These are phyloP conservation scores for Morbakka virulenta DNA, from an alignment of 30 jellyfish, hydroid and myxozoan species.

Conservation along the genomic window DNA sequence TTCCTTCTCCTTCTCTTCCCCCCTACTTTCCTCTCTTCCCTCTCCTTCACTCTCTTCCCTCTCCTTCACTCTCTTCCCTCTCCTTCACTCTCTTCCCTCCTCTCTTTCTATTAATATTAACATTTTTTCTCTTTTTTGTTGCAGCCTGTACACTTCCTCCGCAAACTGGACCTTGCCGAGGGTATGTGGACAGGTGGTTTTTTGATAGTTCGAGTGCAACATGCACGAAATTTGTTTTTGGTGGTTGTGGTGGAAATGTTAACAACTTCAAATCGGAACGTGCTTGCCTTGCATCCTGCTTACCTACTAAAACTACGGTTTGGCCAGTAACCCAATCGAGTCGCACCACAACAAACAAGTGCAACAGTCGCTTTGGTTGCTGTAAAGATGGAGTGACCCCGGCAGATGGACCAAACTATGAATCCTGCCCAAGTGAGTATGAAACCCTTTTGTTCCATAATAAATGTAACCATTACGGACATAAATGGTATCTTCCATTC, in stretches of 20 bases:
- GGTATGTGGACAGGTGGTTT: slow-evolving; percentile 23
- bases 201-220: slow-evolving; percentile 20
- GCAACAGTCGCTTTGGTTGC: slow-evolving; percentile 81
- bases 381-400: slow-evolving; percentile 89
- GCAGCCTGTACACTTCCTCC: slow-evolving; percentile 54
- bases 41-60: no score
- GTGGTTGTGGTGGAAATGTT: slow-evolving; percentile 89
- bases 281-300: background rate
- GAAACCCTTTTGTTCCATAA: no score
- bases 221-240: slow-evolving; percentile 60
- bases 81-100: no score
- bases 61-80: no score
- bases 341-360: slow-evolving; percentile 2
- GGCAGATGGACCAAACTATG: slow-evolving; percentile 62
- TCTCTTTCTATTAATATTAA: no score
- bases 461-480: background rate
- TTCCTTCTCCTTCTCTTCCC: no score
- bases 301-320: background rate
- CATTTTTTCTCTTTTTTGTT: background rate
- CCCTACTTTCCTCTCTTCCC: no score
- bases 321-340: background rate
- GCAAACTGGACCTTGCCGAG: slow-evolving; percentile 69
- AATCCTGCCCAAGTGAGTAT: slow-evolving; percentile 91
- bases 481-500: background rate
- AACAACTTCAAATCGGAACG: slow-evolving; percentile 50